phyloP scores from a whole-genome alignment of 2,797 vertebrate genomes.

The Intellagama lesueurii region DNA sequence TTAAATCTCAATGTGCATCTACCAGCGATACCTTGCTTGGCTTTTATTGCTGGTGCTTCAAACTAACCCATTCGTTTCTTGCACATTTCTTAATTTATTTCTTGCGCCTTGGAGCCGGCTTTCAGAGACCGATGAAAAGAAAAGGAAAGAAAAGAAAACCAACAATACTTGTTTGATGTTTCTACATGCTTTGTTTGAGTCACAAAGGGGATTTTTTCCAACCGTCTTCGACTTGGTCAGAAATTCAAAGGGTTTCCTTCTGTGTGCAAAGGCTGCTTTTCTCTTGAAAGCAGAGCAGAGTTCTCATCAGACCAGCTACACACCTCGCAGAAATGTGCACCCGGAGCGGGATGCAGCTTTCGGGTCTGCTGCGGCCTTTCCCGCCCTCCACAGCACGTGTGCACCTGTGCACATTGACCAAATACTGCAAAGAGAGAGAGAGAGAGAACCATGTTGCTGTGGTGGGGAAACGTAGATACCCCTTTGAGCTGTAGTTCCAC shows the following conservation, averaged over 20 bases:
- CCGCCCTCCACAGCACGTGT: too few species aligned
- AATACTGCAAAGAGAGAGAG: too few species aligned
- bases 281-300: neutral
- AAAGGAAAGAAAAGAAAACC: neutral
- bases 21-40: neutral
- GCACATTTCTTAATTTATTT: constrained; percentile 28
- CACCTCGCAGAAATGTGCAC: neutral
- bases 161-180: constrained; percentile 36
- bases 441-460: too few species aligned
- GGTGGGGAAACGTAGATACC: too few species aligned
- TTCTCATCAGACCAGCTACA: neutral
- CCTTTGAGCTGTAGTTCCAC: too few species aligned
- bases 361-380: too few species aligned
- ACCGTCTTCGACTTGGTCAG: constrained; percentile 66
- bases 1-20: neutral
- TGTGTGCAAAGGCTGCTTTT: constrained; percentile 32
- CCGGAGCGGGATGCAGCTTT: too few species aligned
- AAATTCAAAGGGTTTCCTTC: constrained; percentile 58
- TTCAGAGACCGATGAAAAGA: constrained; percentile 31
- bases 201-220: constrained; percentile 71
- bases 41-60: neutral
- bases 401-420: too few species aligned
- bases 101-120: constrained; percentile 30
- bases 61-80: constrained; percentile 34
- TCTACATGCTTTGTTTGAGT: constrained; percentile 52